Evolutionary conservation across 2,113 vertebrate genomes (phyloP).

Genomic region (Mirounga angustirostris): DNA sequence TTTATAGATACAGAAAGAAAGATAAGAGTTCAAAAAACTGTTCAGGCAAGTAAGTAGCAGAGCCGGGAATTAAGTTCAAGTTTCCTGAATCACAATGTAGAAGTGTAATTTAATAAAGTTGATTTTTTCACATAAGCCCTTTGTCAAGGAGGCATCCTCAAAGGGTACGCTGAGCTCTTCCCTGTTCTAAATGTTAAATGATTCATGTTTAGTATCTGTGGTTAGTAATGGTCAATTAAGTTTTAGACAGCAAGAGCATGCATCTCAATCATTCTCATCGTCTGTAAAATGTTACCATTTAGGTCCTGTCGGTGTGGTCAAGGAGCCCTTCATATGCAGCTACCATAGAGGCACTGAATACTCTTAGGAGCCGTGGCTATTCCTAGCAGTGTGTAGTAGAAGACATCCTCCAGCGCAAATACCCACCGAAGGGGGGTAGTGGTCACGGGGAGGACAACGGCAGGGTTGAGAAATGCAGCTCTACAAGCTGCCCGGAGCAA

Average conservation of each 20-base stretch:
- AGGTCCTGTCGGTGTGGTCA: neutral
- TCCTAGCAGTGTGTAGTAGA: neutral
- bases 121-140: neutral
- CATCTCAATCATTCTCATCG: conserved; percentile 50
- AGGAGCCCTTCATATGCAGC: conserved; percentile 16
- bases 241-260: conserved; percentile 73
- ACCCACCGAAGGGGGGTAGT: neutral
- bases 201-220: conserved; percentile 64
- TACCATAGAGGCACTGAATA: neutral
- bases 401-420: neutral
- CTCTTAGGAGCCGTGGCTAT: conserved; percentile 10
- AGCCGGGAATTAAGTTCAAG: conserved; percentile 35
- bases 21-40: conserved; percentile 54
- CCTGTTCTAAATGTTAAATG: conserved; percentile 42
- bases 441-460: neutral
- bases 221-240: conserved; percentile 75
- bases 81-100: conserved; percentile 40
- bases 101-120: conserved; percentile 16
- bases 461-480: conserved; percentile 1
- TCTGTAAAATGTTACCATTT: conserved; percentile 63
- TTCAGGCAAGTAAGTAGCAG: conserved; percentile 64
- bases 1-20: conserved; percentile 64
- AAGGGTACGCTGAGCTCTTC: conserved; percentile 1
- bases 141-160: conserved; percentile 12
- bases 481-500: conserved; percentile 5